Evolutionary conservation across 1,140 invertebrate species (phyloP).

Genomic region (Propsilocerus akamusi): DNA sequence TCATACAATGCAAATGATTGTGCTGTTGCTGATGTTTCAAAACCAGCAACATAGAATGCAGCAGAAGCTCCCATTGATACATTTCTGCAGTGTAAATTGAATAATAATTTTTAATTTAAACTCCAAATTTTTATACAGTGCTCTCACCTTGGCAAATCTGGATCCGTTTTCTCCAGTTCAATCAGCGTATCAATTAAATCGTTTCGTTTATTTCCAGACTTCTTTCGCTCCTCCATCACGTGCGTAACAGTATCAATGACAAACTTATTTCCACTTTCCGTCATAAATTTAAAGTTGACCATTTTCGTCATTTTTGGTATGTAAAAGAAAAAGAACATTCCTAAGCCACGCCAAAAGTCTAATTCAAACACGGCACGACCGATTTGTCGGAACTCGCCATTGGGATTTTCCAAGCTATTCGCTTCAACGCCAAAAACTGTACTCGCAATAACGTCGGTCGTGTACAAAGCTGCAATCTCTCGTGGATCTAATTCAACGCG

Average conservation of each 20-base stretch:
- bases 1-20: slow-evolving; percentile 45
- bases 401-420: slow-evolving; percentile 27
- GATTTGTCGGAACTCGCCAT: slow-evolving; percentile 23
- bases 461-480: slow-evolving; percentile 29
- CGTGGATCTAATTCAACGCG: slow-evolving; percentile 20
- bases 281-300: slow-evolving; percentile 9
- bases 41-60: slow-evolving; percentile 52
- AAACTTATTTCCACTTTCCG: slow-evolving; percentile 16
- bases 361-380: slow-evolving; percentile 30
- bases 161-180: slow-evolving; percentile 12
- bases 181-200: slow-evolving; percentile 29
- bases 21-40: slow-evolving; percentile 55
- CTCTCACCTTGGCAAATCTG: too few relatives aligned
- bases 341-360: slow-evolving; percentile 28
- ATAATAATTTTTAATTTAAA: neutral
- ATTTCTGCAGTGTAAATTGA: slow-evolving; percentile 22
- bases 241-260: slow-evolving; percentile 20
- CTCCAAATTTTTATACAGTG: neutral
- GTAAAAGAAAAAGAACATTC: slow-evolving; percentile 26
- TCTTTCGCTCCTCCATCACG: slow-evolving; percentile 16
- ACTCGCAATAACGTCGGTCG: slow-evolving; percentile 36
- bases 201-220: slow-evolving; percentile 14
- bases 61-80: slow-evolving; percentile 43
- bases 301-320: slow-evolving; percentile 18
- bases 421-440: slow-evolving; percentile 36